Conservation (phyloP, 2,797 vertebrate genomes). For the Babyrousa celebensis region DNA sequence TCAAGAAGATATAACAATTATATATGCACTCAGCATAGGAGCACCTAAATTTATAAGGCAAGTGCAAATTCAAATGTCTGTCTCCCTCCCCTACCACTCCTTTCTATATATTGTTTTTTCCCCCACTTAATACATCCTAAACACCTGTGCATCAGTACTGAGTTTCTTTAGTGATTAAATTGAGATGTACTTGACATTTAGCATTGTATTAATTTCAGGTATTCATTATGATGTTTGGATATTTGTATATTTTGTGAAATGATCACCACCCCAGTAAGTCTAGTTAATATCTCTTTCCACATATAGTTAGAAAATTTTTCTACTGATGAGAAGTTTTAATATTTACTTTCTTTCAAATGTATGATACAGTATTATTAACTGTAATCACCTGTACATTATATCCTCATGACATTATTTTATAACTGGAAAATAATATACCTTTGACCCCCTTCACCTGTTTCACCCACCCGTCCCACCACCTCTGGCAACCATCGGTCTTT, state of each 20-base stretch:
- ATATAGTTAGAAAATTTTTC: not conserved
- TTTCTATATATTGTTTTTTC: not conserved
- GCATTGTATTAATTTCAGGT: not conserved
- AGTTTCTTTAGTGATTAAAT: not conserved
- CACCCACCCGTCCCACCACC: not conserved
- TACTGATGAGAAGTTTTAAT: not conserved
- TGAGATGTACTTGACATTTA: not conserved
- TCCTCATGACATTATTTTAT: not conserved
- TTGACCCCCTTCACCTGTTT: not conserved
- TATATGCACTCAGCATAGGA: no score
- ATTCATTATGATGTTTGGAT: not conserved
- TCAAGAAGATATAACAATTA: no score
- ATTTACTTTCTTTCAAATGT: not conserved
- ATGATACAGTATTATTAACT: not conserved
- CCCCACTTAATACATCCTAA: not conserved
- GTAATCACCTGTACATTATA: not conserved
- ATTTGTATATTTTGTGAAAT: not conserved
- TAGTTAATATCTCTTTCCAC: not conserved
- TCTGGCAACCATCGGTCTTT: not conserved
- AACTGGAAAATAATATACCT: not conserved
- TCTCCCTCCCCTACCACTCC: not conserved
- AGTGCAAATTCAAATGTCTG: conserved; percentile 17
- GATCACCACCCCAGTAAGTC: not conserved
- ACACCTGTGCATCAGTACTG: not conserved
- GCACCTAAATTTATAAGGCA: not conserved